Base-by-base conservation (phyloP, 2,113 vertebrate genomes). In the Chamaea fasciata region DNA sequence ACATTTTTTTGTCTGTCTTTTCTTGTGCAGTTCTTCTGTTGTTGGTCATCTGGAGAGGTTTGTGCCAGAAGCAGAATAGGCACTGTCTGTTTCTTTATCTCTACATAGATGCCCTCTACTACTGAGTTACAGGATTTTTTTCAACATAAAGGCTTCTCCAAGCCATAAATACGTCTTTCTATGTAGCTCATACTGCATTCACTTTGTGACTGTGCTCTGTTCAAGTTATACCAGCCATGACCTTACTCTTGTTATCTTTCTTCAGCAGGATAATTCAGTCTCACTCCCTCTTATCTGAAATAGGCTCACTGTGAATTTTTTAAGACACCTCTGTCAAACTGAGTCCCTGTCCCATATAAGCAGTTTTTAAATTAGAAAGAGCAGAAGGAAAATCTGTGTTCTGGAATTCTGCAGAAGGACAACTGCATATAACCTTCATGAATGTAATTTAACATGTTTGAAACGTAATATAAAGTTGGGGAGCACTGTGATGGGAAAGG, bases 221-320 rank as follows among this genome's bases (percentile, higher is more conserved):
- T 88, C 62, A 85, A 69, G 42, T 77, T 87, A 67, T 31, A 26
- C 52, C 57, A 73, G 60, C 75, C 1, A 2, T 82, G 70, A 87
- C 39, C 53, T 80, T n/a, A 22, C 20, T 56, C 13, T 52, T 77
- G 76, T 86, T 68, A 83, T 87, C 73, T 89, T 94, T 49, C 53
- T 91, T 80, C 56, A 74, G 65, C 52, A 57, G 44, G 60, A 39
- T 90, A 94, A 86, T 56, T 71, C 49, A 63, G 39, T 87, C 73
- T 68, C 64, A 60, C 22, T 89, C 39, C 33, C 56, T 91, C 47
- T 95, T 92, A 78, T 78, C 90, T 74, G n/a, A 28, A 78, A 35
- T 52, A 87, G 89, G 30, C 47, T 94, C 78, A 53, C 73, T 96
- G 89, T 77, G 60, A 60, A 62, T 92, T 96, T 94, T 92, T 95